Evolutionary conservation across 2,797 vertebrate genomes (phyloP).

Genomic region (Melanotaenia maccullochi): DNA sequence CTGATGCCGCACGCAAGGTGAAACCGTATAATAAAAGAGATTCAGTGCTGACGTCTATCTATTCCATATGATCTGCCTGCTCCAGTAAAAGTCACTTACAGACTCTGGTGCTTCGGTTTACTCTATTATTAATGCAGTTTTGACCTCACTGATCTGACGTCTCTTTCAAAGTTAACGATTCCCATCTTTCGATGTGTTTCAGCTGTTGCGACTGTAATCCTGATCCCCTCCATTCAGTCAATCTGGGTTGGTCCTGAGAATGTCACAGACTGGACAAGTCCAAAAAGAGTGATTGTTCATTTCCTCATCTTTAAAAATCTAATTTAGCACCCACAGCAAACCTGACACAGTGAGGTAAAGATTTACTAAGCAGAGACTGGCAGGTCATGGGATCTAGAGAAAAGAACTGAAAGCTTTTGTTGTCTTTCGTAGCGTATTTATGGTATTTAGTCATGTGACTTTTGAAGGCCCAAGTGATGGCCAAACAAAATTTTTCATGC

Average conservation of each 20-base stretch:
- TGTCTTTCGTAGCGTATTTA: not conserved
- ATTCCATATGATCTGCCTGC: conserved; percentile 76
- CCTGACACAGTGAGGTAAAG: not conserved
- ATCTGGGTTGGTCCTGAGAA: conserved; percentile 29
- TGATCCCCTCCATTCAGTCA: not conserved
- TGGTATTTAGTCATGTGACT: too few relatives aligned
- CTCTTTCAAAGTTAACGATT: conserved; percentile 75
- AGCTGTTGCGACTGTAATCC: conserved; percentile 54
- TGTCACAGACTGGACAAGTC: conserved; percentile 22
- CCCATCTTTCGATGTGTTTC: conserved; percentile 69
- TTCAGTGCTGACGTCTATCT: conserved; percentile 67
- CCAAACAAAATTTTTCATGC: too few relatives aligned
- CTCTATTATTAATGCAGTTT: conserved; percentile 55
- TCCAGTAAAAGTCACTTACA: conserved; percentile 70
- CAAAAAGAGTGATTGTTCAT: conserved; percentile 14
- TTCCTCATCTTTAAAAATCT: conserved; percentile 27
- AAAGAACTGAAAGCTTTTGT: conserved; percentile 8
- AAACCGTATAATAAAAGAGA: conserved; percentile 67
- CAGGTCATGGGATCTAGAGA: not conserved
- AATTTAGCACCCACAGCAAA: conserved; percentile 5
- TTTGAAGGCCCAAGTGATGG: too few relatives aligned
- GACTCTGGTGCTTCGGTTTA: conserved; percentile 35
- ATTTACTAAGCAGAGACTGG: not conserved
- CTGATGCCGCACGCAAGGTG: conserved; percentile 63
- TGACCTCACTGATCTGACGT: conserved; percentile 72